These are phyloP conservation scores for Cactoblastis cactorum DNA, from an alignment of 2,888 invertebrate species.

Conservation along the genomic window DNA sequence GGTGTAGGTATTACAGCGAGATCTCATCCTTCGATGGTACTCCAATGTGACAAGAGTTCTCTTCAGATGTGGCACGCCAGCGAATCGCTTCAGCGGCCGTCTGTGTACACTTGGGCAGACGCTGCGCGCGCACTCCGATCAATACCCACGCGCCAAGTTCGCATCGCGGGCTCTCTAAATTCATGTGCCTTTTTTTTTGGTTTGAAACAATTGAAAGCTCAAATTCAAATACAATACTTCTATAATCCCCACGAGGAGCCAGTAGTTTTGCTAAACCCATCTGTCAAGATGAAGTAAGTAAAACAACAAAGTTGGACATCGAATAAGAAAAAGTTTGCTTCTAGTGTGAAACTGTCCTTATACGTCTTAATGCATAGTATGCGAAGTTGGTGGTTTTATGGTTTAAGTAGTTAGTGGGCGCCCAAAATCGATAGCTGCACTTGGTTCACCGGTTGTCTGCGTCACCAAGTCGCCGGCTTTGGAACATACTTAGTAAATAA, in stretches of 20 bases:
- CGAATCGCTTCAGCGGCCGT: slow-evolving; percentile 60
- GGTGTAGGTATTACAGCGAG: slow-evolving; percentile 35
- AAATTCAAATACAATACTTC: slow-evolving; percentile 43
- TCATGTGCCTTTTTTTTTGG: slow-evolving; percentile 62
- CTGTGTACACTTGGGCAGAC: slow-evolving; percentile 68
- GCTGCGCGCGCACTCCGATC: slow-evolving; percentile 76
- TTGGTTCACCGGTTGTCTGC: slow-evolving; percentile 35
- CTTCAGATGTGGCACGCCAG: slow-evolving; percentile 59
- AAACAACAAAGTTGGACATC: slow-evolving; percentile 14
- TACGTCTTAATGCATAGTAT: slow-evolving; percentile 27
- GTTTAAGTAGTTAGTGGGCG: slow-evolving; percentile 29
- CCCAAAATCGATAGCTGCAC: slow-evolving; percentile 43
- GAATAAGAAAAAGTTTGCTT: slow-evolving; percentile 31
- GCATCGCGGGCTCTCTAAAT: slow-evolving; percentile 66
- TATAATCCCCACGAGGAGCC: slow-evolving; percentile 35
- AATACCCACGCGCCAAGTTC: slow-evolving; percentile 68
- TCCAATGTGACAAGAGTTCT: slow-evolving; percentile 59
- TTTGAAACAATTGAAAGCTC: slow-evolving; percentile 44
- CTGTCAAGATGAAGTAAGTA: slow-evolving; percentile 25
- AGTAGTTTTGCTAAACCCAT: slow-evolving; percentile 29
- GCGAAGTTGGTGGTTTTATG: slow-evolving; percentile 27
- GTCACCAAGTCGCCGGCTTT: slow-evolving; percentile 11
- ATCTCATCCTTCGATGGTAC: slow-evolving; percentile 54
- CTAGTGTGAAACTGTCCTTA: slow-evolving; percentile 25
- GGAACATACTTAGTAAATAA: slow-evolving; percentile 27